Evolutionary conservation across 1,140 invertebrate genomes (phyloP).

Genomic region (Cherax quadricarinatus): DNA sequence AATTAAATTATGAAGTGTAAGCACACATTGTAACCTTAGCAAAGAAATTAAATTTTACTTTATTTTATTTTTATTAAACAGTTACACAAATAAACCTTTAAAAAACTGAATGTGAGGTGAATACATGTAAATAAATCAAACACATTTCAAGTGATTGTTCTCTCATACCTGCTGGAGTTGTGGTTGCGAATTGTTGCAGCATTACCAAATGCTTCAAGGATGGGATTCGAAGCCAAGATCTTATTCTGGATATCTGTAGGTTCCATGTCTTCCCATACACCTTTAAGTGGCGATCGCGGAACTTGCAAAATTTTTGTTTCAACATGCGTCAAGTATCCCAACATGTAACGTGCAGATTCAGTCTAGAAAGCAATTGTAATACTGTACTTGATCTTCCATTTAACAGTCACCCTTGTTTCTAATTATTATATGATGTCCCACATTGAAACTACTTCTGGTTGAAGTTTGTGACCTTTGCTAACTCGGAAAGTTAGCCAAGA

Average conservation of each 20-base stretch:
- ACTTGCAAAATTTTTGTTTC: slow-evolving; percentile 33
- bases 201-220: slow-evolving; percentile 98
- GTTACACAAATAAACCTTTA: too few relatives aligned
- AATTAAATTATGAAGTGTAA: too few relatives aligned
- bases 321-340: slow-evolving; percentile 66
- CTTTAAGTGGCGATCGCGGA: slow-evolving; percentile 25
- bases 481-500: too few relatives aligned
- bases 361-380: slow-evolving; percentile 41
- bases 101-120: too few relatives aligned
- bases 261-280: slow-evolving; percentile 36
- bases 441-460: too few relatives aligned
- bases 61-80: too few relatives aligned
- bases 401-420: too few relatives aligned
- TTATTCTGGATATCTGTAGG: slow-evolving; percentile 83
- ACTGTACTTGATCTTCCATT: too few relatives aligned
- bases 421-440: too few relatives aligned
- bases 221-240: slow-evolving; percentile 97
- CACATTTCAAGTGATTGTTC: background rate
- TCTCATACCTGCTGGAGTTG: slow-evolving; percentile 84
- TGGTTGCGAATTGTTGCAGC: slow-evolving; percentile 97
- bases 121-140: background rate
- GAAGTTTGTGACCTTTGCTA: too few relatives aligned
- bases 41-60: too few relatives aligned
- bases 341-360: slow-evolving; percentile 69
- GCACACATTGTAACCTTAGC: too few relatives aligned